These are phyloP conservation scores for Morinoia aosen DNA, from an alignment of 2,888 invertebrate species.

Conservation along the genomic window DNA sequence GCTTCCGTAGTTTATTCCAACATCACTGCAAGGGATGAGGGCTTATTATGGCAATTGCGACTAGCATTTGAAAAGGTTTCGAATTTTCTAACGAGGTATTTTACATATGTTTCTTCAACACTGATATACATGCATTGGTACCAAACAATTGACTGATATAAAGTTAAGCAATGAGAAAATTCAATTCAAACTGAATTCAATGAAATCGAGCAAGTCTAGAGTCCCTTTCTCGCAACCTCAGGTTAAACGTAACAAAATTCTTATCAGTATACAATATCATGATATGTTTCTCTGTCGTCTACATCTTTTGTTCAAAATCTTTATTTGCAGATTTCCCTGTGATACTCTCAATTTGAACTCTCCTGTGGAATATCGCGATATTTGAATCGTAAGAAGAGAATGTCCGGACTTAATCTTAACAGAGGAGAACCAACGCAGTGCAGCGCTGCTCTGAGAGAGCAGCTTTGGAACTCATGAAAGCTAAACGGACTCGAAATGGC, in stretches of 20 bases:
- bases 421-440: background rate
- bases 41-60: background rate
- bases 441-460: background rate
- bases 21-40: background rate
- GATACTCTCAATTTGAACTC: background rate
- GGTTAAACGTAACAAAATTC: too few species aligned
- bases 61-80: background rate
- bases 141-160: background rate
- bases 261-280: too few species aligned
- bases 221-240: too few species aligned
- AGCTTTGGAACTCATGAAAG: slow-evolving; percentile 38
- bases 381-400: background rate
- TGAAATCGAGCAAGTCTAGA: too few species aligned
- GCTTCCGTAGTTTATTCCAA: background rate
- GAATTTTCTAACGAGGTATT: background rate
- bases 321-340: background rate
- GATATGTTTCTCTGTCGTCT: background rate
- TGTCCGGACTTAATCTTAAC: background rate
- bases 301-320: background rate
- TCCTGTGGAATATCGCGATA: background rate
- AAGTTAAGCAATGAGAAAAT: too few species aligned
- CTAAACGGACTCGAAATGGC: slow-evolving; percentile 11
- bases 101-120: background rate
- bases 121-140: background rate
- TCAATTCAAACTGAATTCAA: too few species aligned